These are phyloP conservation scores for Clanis bilineata DNA, from an alignment of 2,888 invertebrate genomes.

Conservation along the genomic window DNA sequence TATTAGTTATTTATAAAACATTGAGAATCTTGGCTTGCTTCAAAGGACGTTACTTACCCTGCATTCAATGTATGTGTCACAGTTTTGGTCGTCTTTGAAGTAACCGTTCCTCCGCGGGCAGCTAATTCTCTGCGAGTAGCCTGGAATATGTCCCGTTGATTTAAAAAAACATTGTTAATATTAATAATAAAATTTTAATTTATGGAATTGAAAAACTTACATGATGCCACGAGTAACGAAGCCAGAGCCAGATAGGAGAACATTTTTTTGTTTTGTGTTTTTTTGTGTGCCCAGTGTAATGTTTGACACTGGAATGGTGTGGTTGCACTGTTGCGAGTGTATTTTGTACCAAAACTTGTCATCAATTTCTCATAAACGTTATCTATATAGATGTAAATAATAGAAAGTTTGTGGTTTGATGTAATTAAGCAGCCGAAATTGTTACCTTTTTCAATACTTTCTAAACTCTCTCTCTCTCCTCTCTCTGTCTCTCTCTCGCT, in stretches of 20 bases:
- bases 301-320: slow-evolving; percentile 28
- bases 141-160: too few species aligned
- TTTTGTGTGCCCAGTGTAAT: slow-evolving; percentile 9
- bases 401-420: slow-evolving; percentile 31
- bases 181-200: too few species aligned
- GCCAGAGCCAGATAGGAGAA: slow-evolving; percentile 30
- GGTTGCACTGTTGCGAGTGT: slow-evolving; percentile 3
- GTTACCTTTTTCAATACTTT: too few species aligned
- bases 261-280: slow-evolving; percentile 40
- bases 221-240: slow-evolving; percentile 33
- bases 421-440: too few species aligned
- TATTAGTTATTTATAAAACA: slow-evolving; percentile 61
- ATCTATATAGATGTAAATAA: slow-evolving; percentile 23
- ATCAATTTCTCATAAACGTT: too few species aligned
- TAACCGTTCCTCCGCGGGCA: slow-evolving; percentile 80
- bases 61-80: slow-evolving; percentile 88
- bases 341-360: slow-evolving; percentile 39
- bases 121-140: slow-evolving; percentile 37
- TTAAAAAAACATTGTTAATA: too few species aligned
- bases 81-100: slow-evolving; percentile 83
- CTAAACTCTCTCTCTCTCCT: too few species aligned
- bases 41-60: slow-evolving; percentile 53
- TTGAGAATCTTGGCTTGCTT: neutral
- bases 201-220: too few species aligned
- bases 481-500: too few species aligned